These are phyloP conservation scores for Eubasilissa splendida DNA, from an alignment of 2,888 invertebrate species.

Conservation along the genomic window DNA sequence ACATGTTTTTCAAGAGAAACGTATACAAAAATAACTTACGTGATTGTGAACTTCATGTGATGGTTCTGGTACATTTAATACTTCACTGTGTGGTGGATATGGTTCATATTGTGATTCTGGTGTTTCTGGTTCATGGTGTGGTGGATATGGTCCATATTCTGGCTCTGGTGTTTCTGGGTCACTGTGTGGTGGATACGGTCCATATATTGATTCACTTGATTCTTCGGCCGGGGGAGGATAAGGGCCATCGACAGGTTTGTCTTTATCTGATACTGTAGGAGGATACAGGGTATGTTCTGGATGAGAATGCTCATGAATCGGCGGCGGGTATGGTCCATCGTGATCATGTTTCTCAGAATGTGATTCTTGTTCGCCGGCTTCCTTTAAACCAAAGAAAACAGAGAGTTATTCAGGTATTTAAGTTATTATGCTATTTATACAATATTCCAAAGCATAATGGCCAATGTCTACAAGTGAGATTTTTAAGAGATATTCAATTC, in stretches of 20 bases:
- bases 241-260: not conserved
- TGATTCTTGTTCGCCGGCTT: not conserved
- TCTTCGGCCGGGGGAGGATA: constrained; percentile 14
- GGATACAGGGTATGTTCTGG: not conserved
- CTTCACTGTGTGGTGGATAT: constrained; percentile 21
- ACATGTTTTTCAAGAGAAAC: not conserved
- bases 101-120: constrained; percentile 9
- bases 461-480: too few relatives aligned
- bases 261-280: not conserved
- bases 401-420: not conserved
- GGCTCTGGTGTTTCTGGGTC: not conserved
- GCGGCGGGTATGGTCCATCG: not conserved
- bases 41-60: not conserved
- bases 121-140: not conserved
- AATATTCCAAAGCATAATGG: too few relatives aligned
- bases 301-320: constrained; percentile 13
- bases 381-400: not conserved
- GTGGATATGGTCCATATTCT: not conserved
- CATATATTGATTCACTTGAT: constrained; percentile 2
- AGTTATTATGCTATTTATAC: not conserved
- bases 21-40: not conserved
- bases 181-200: constrained; percentile 31
- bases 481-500: too few relatives aligned
- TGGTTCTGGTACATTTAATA: not conserved
- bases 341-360: not conserved